Conservation (phyloP, 2,113 vertebrate genomes). For the Crypturellus undulatus region DNA sequence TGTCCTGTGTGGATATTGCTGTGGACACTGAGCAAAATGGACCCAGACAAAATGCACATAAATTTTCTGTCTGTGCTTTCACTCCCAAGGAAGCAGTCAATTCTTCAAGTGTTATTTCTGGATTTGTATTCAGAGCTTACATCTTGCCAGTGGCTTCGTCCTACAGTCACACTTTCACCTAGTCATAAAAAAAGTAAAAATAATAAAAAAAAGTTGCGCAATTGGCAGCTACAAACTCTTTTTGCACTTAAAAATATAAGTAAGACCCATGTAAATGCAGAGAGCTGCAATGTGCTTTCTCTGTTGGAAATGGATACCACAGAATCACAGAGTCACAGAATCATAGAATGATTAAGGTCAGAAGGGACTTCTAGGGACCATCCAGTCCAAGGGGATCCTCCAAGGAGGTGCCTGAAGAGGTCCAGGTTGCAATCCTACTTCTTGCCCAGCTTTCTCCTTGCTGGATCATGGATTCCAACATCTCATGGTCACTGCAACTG, state of each 20-base stretch:
- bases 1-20: conserved; percentile 45
- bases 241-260: conserved; percentile 3
- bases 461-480: too few species aligned
- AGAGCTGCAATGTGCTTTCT: background rate
- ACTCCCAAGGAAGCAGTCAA: conserved; percentile 41
- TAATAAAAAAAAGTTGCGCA: background rate
- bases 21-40: conserved; percentile 22
- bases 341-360: too few species aligned
- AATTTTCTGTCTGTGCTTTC: conserved; percentile 20
- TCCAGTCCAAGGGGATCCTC: too few species aligned
- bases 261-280: background rate
- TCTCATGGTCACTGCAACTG: too few species aligned
- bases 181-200: background rate
- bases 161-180: conserved; percentile 44
- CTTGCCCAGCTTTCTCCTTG: too few species aligned
- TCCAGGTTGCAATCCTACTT: too few species aligned
- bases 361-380: too few species aligned
- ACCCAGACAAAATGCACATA: background rate
- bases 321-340: too few species aligned
- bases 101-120: conserved; percentile 57
- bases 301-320: background rate
- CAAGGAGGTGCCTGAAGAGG: too few species aligned
- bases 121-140: conserved; percentile 54
- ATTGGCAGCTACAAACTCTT: conserved; percentile 20
- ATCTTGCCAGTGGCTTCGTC: conserved; percentile 33